Conservation (phyloP, 2,888 invertebrate genomes). For the Agrotis exclamationis region DNA sequence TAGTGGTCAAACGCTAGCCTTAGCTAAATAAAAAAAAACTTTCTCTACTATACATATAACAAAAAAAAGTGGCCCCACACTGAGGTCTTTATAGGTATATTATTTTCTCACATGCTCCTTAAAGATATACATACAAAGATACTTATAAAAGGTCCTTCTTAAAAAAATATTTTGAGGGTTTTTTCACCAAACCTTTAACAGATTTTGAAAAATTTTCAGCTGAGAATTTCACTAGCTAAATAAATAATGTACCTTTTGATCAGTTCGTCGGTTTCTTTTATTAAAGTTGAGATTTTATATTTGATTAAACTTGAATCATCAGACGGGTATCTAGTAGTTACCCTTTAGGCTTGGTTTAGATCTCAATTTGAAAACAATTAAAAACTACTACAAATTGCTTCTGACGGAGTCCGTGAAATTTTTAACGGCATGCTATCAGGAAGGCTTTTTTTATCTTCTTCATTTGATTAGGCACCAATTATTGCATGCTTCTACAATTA, state of each 20-base stretch:
- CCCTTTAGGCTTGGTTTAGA: slow-evolving; percentile 21
- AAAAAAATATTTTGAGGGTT: no score
- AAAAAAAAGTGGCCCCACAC: no score
- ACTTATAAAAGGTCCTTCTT: no score
- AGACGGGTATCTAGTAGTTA: slow-evolving; percentile 8
- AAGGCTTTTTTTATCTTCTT: background rate
- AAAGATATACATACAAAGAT: no score
- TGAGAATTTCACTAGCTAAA: no score
- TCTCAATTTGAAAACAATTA: slow-evolving; percentile 15
- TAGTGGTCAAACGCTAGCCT: no score
- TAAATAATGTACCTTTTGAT: background rate
- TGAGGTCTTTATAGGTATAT: no score
- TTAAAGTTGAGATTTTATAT: background rate
- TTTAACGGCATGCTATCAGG: slow-evolving; percentile 23
- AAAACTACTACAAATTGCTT: slow-evolving; percentile 52
- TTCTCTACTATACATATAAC: no score
- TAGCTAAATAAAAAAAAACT: no score
- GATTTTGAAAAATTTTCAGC: no score
- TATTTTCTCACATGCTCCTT: no score
- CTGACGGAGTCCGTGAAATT: slow-evolving; percentile 50
- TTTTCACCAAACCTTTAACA: no score
- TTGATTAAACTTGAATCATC: background rate
- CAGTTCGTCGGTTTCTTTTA: background rate
- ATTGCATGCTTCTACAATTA: slow-evolving; percentile 16
- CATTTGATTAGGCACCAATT: slow-evolving; percentile 15